A percentile compares a stretch with the other conserved stretches of the same genome.
phyloP scores from a whole-genome alignment of 2,888 invertebrate species.

The Encarsia formosa region DNA sequence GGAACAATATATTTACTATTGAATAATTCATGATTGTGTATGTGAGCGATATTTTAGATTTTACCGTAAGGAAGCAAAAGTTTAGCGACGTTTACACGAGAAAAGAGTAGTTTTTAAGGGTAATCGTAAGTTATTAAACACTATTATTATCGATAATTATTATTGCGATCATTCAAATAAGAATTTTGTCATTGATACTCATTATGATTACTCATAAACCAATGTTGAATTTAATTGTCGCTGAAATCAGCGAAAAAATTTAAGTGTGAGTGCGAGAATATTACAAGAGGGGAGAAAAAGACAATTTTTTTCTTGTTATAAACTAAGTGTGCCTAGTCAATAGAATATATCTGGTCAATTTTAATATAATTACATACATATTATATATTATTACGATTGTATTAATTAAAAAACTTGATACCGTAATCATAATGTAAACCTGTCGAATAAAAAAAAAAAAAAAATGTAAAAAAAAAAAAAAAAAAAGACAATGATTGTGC shows the following conservation, averaged over 20 bases:
- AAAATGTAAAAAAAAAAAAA: conserved; percentile 36
- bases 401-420: conserved; percentile 43
- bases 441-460: conserved; percentile 34
- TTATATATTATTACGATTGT: conserved; percentile 45
- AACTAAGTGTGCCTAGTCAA: conserved; percentile 66
- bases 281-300: conserved; percentile 28
- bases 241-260: neutral
- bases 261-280: neutral
- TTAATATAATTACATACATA: conserved; percentile 47
- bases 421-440: conserved; percentile 42
- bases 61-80: neutral
- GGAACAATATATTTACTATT: conserved; percentile 47
- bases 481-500: conserved; percentile 51
- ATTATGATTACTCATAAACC: neutral
- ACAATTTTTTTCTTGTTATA: conserved; percentile 56
- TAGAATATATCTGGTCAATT: conserved; percentile 62
- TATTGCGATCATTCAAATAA: neutral
- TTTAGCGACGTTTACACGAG: conserved; percentile 2
- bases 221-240: too few species aligned
- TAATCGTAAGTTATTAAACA: conserved; percentile 1
- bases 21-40: conserved; percentile 29
- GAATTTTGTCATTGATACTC: neutral
- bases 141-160: conserved; percentile 4
- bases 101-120: conserved; percentile 8
- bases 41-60: conserved; percentile 13